Conservation (phyloP, 2,113 vertebrate species). For the Myotis yumanensis region DNA sequence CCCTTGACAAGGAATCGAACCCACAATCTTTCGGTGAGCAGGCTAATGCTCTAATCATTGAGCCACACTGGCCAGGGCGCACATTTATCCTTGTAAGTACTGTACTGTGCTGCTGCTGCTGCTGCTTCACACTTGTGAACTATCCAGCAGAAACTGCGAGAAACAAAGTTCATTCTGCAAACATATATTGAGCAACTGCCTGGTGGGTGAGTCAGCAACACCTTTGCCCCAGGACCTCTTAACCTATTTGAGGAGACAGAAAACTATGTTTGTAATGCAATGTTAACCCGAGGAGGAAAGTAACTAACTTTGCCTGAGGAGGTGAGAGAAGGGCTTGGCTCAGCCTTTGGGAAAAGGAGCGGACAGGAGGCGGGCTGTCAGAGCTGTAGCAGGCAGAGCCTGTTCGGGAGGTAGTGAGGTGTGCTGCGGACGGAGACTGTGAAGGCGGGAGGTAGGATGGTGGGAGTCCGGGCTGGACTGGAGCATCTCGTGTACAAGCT, state of each 20-base stretch:
- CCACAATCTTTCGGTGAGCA: no score
- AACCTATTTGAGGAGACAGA: not conserved
- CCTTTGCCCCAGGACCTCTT: constrained; percentile 58
- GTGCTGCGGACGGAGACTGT: not conserved
- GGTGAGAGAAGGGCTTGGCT: not conserved
- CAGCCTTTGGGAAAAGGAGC: not conserved
- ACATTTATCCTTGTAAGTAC: not conserved
- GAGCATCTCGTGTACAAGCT: not conserved
- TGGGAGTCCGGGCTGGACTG: accelerated
- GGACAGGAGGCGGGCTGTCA: not conserved
- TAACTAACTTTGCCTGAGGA: not conserved
- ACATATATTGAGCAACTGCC: constrained; percentile 45
- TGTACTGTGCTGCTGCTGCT: no score
- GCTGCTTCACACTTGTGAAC: not conserved
- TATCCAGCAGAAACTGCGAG: constrained; percentile 34
- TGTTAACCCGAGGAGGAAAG: not conserved
- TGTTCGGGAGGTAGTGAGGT: not conserved
- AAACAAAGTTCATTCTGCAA: constrained; percentile 30
- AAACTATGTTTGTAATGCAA: not conserved
- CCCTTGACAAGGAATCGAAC: no score
- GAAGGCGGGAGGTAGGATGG: not conserved
- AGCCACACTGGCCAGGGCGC: no score
- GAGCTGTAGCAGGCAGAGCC: not conserved
- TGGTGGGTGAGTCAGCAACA: constrained; percentile 49
- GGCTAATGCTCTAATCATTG: no score